A percentile compares a stretch with the other conserved stretches of the same genome.
Conservation (phyloP, 2,113 vertebrate species). For the Sceloporus tristichus region DNA sequence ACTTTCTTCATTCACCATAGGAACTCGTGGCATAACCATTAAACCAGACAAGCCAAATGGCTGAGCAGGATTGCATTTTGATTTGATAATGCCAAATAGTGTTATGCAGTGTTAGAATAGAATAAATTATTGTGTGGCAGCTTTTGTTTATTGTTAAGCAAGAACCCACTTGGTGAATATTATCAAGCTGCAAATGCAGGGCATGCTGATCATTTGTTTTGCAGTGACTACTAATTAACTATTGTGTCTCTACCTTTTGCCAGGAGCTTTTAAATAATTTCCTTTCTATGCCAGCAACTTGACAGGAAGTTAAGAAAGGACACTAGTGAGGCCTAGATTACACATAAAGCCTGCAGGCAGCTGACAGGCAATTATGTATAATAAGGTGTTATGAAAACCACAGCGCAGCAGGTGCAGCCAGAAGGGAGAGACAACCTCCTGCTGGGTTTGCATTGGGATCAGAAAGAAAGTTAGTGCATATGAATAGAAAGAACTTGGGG, state of each 20-base stretch:
- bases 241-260: constrained; percentile 50
- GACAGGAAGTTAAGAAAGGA: constrained; percentile 20
- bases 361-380: constrained; percentile 38
- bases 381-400: constrained; percentile 43
- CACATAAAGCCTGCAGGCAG: not conserved
- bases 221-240: constrained; percentile 54
- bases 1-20: not conserved
- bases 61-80: not conserved
- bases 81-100: not conserved
- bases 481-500: not conserved
- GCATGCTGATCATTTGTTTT: constrained; percentile 49
- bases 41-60: not conserved
- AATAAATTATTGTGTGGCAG: not conserved
- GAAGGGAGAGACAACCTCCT: constrained; percentile 23
- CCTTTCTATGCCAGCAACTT: constrained; percentile 52
- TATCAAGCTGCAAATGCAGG: constrained; percentile 16
- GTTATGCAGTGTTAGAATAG: not conserved
- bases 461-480: constrained; percentile 18
- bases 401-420: constrained; percentile 22
- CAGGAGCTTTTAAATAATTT: constrained; percentile 33
- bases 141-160: not conserved
- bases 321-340: constrained; percentile 1
- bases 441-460: constrained; percentile 1
- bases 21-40: not conserved
- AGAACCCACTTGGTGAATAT: constrained; percentile 5